Conservation (phyloP, 2,113 vertebrate species). For the Nothocercus julius region DNA sequence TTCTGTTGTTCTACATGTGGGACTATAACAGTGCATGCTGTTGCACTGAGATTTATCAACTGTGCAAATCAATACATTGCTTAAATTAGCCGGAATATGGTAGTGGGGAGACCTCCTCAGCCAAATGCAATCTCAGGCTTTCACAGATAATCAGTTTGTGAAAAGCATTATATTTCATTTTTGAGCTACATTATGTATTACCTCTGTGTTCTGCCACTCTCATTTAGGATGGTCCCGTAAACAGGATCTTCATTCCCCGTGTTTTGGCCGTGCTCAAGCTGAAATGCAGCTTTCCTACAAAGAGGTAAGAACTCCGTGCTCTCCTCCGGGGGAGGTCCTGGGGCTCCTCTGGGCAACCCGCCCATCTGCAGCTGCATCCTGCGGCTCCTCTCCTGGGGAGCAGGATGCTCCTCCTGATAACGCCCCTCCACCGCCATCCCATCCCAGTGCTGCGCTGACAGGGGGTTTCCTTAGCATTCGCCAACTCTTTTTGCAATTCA, state of each 20-base stretch:
- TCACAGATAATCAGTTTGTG: rapidly evolving
- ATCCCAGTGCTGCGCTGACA: not conserved
- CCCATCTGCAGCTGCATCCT: not conserved
- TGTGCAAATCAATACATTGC: not conserved
- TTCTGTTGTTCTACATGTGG: not conserved
- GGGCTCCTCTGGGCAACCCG: not conserved
- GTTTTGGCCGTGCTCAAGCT: not conserved
- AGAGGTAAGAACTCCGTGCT: too few relatives aligned
- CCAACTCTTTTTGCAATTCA: not conserved
- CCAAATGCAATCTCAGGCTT: not conserved
- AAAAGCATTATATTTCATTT: too few relatives aligned
- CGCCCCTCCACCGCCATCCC: not conserved
- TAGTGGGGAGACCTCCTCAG: not conserved
- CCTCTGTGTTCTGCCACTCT: not conserved
- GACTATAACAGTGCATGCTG: not conserved
- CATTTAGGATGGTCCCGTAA: rapidly evolving
- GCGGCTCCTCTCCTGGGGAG: not conserved
- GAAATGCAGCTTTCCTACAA: rapidly evolving
- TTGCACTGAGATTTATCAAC: not conserved
- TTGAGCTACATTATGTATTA: rapidly evolving
- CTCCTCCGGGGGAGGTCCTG: rapidly evolving
- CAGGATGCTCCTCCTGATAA: not conserved
- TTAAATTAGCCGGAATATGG: not conserved
- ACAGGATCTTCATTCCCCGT: rapidly evolving
- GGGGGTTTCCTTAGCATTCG: not conserved